Base-by-base conservation (phyloP, 2,888 invertebrate genomes). In the Acrocyrtus sp. region DNA sequence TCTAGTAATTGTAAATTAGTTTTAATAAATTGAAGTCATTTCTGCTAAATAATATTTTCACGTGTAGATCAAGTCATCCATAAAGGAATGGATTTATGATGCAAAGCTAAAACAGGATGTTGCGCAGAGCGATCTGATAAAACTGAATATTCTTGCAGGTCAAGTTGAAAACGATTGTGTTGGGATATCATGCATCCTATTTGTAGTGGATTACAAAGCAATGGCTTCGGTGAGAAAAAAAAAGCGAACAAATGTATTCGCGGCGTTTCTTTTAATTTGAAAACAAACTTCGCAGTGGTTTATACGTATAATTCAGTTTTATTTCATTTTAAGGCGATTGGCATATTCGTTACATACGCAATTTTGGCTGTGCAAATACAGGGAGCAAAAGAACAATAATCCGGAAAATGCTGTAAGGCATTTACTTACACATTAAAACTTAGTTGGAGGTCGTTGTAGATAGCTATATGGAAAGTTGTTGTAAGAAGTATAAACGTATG, bases 221-320 rank as follows among this genome's bases (percentile, higher is more conserved):
- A 29, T 61, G 29, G 51, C 39, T 22, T 61, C 61, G 22, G 61
- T 61, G n/a, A n/a, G n/a, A n/a, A n/a, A n/a, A n/a, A n/a, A n/a
- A n/a, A 39, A 39, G 61, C 21, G 41, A n/a, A 17, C 15, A 3
- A 34, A 10, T 19, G 41, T 22, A 41, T 41, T 12, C 4, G 10
- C 22, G 22, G 12, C 6, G 6, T 39, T 39, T 39, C 6, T 39
- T 39, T 6, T 39, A 39, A 6, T 6, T 12, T 39, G 12, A 39
- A 10, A 39, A 39, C 12, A 12, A 12, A 39, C 39, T 12, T 10
- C 12, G 6, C 39, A 6, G 12, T 39, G n/a, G n/a, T n/a, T n/a
- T n/a, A n/a, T n/a, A n/a, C n/a, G n/a, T 12, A 39, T 10, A 12
- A 19, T 17, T 29, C 8, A 19, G 50, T 10, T 29, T 54, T 34